Conservation (phyloP, 2,888 invertebrate genomes). For the Dilophus febrilis region DNA sequence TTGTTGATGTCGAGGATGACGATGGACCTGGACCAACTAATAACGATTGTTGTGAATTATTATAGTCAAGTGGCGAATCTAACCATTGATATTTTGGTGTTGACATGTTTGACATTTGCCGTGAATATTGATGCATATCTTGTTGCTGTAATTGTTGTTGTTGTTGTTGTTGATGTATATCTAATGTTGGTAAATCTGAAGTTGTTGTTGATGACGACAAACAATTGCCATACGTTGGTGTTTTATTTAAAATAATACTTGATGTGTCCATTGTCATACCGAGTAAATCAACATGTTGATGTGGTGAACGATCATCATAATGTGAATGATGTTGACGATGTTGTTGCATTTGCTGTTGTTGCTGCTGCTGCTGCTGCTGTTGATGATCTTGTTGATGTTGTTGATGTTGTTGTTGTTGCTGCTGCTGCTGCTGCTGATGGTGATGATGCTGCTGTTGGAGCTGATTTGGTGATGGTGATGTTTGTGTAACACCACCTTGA, state of each 20-base stretch:
- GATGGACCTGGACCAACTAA: slow-evolving; percentile 41
- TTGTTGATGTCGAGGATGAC: slow-evolving; percentile 26
- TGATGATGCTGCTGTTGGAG: slow-evolving; percentile 15
- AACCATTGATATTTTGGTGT: slow-evolving; percentile 51
- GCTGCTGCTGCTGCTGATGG: slow-evolving; percentile 24
- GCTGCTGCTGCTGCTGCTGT: slow-evolving; percentile 12
- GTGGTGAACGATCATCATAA: slow-evolving; percentile 28
- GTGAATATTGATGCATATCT: slow-evolving; percentile 36
- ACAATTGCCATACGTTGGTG: slow-evolving; percentile 43
- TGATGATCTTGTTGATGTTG: slow-evolving; percentile 29
- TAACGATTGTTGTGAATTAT: slow-evolving; percentile 32
- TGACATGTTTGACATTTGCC: slow-evolving; percentile 31
- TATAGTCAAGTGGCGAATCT: slow-evolving; percentile 36
- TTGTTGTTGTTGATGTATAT: slow-evolving; percentile 31
- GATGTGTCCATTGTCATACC: slow-evolving; percentile 43
- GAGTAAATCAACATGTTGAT: slow-evolving; percentile 37
- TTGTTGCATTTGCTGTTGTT: too few relatives aligned
- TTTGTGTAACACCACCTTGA: slow-evolving; percentile 30
- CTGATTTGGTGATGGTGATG: slow-evolving; percentile 25
- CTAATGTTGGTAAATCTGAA: slow-evolving; percentile 30
- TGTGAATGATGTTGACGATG: slow-evolving; percentile 22
- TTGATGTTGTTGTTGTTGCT: slow-evolving; percentile 31
- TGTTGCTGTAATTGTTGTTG: slow-evolving; percentile 30
- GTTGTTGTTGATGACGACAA: slow-evolving; percentile 20
- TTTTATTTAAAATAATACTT: slow-evolving; percentile 39